Percentiles rank a stretch among this genome's conserved stretches.
phyloP scores from a whole-genome alignment of 2,888 invertebrate species.

The Brachylomia viminalis region DNA sequence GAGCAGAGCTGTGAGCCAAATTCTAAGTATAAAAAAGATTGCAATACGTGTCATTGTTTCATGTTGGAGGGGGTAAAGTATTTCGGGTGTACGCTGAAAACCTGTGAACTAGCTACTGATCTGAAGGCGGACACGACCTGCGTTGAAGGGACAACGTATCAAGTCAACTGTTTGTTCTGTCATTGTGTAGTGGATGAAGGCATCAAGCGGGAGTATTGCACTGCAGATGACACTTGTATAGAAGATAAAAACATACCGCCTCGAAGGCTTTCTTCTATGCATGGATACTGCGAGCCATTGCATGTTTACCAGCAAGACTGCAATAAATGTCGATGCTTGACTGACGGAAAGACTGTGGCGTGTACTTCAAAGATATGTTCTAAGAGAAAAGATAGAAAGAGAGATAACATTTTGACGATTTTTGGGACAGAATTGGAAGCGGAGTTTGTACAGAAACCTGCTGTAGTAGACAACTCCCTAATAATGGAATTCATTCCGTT shows the following conservation, averaged over 20 bases:
- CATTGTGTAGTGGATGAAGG: conserved; percentile 68
- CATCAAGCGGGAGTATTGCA: conserved; percentile 74
- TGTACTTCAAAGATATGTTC: conserved; percentile 76
- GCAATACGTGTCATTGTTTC: conserved; percentile 82
- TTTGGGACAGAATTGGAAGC: background rate
- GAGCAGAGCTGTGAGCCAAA: conserved; percentile 75
- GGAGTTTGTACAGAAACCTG: background rate
- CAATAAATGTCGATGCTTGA: conserved; percentile 79
- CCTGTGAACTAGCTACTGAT: conserved; percentile 64
- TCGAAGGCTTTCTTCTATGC: conserved; percentile 63
- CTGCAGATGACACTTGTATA: conserved; percentile 66
- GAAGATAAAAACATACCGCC: conserved; percentile 11
- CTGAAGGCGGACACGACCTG: conserved; percentile 68
- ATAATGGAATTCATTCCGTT: conserved; percentile 79
- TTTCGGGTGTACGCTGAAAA: conserved; percentile 82
- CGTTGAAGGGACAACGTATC: conserved; percentile 73
- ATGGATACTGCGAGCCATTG: conserved; percentile 82
- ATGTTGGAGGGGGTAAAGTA: conserved; percentile 72
- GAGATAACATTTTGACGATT: background rate
- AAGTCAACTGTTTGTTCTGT: conserved; percentile 78
- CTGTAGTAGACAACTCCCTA: conserved; percentile 57
- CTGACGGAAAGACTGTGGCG: conserved; percentile 76
- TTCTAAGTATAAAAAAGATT: conserved; percentile 76
- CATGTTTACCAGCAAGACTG: conserved; percentile 78
- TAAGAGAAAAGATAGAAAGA: background rate